Evolutionary conservation across 2,113 vertebrate genomes (phyloP).

Genomic region (Limnothrissa miodon): DNA sequence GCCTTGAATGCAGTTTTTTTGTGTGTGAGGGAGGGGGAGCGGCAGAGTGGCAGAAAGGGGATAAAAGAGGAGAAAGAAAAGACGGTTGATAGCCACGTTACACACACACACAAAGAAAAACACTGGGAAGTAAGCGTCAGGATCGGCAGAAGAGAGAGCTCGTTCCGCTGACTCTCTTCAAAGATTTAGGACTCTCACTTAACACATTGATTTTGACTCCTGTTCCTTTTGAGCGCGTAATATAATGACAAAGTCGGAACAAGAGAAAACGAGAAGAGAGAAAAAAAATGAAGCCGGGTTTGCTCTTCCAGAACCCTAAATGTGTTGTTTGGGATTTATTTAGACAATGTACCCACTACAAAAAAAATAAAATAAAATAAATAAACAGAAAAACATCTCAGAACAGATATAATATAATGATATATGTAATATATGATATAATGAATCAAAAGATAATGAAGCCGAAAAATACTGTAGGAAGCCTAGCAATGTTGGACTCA

Average conservation of each 20-base stretch:
- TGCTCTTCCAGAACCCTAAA: background rate
- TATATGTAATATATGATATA: no score
- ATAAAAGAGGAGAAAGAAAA: background rate
- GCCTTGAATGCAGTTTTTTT: no score
- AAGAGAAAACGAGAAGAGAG: background rate
- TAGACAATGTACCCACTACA: background rate
- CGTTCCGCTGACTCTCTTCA: background rate
- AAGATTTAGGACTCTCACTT: background rate
- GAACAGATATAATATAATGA: no score
- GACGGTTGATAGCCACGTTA: no score
- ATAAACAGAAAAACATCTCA: no score
- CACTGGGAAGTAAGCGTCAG: background rate
- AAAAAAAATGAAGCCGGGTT: background rate
- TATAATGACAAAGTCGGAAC: background rate
- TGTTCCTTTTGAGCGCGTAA: background rate
- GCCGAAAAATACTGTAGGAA: background rate
- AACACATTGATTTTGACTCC: conserved; percentile 12
- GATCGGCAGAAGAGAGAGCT: background rate
- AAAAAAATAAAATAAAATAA: no score
- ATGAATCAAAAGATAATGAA: background rate
- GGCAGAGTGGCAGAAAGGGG: background rate
- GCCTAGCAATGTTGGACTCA: background rate
- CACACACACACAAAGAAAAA: no score
- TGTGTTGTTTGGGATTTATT: background rate
- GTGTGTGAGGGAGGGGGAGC: no score